Conservation (phyloP, 64 coral and sea anemone genomes). For the Hydrozoanthus tunicans region DNA sequence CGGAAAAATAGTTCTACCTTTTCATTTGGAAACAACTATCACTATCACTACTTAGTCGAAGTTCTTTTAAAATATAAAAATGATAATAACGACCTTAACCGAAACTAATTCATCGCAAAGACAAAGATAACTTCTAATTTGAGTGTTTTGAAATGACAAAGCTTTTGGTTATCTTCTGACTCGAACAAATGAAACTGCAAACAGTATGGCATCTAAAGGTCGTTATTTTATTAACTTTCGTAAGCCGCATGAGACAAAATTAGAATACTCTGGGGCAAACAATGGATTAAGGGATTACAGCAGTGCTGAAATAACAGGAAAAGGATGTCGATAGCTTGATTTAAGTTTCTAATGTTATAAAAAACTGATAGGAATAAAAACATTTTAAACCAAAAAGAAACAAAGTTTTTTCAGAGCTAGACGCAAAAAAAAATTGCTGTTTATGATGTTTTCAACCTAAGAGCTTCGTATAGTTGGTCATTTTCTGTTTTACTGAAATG, state of each 20-base stretch:
- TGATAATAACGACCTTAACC: too few relatives aligned
- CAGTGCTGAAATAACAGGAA: slow-evolving; percentile 44
- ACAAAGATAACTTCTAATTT: background rate
- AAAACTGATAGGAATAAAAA: background rate
- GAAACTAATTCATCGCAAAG: too few relatives aligned
- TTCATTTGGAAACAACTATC: too few relatives aligned
- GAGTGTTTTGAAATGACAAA: background rate
- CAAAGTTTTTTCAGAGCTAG: background rate
- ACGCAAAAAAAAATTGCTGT: background rate
- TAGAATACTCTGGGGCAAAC: slow-evolving; percentile 38
- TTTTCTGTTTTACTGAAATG: background rate
- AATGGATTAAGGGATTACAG: slow-evolving; percentile 53
- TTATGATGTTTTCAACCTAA: background rate
- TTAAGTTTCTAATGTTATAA: slow-evolving; percentile 8
- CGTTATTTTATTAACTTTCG: background rate
- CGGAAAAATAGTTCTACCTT: too few relatives aligned
- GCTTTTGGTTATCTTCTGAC: background rate
- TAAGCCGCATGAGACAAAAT: slow-evolving; percentile 4
- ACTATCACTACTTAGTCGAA: too few relatives aligned
- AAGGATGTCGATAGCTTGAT: background rate
- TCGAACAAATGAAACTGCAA: background rate
- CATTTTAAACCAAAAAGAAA: background rate
- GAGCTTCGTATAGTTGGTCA: too few relatives aligned
- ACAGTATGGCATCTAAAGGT: background rate
- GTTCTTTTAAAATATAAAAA: too few relatives aligned